Conservation (phyloP, 1,140 invertebrate genomes). For the Sycophaga agraensis region DNA sequence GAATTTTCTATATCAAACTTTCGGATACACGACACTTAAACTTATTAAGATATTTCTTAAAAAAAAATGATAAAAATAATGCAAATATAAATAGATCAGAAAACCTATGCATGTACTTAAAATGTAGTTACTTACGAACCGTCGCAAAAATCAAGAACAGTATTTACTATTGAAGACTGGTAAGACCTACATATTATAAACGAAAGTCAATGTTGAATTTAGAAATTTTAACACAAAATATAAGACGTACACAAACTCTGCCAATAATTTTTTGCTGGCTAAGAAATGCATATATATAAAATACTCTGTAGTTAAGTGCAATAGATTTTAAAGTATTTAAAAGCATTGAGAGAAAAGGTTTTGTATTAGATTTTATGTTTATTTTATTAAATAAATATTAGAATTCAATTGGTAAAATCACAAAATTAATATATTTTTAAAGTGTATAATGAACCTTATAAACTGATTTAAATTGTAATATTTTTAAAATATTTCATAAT, state of each 20-base stretch:
- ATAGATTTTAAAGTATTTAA: slow-evolving; percentile 9
- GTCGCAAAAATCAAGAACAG: neutral
- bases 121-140: neutral
- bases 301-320: neutral
- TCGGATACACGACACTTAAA: neutral
- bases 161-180: slow-evolving; percentile 14
- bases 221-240: slow-evolving; percentile 13
- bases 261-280: neutral
- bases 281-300: neutral
- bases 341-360: neutral
- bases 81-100: neutral
- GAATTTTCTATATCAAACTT: slow-evolving; percentile 6
- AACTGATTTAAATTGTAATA: too few relatives aligned
- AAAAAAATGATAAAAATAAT: neutral
- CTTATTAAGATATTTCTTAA: neutral
- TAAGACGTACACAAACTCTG: neutral
- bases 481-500: too few relatives aligned
- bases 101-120: neutral
- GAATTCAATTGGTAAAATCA: too few relatives aligned
- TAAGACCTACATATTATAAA: slow-evolving; percentile 3
- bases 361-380: neutral
- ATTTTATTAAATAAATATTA: too few relatives aligned
- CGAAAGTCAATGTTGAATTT: slow-evolving; percentile 9
- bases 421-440: too few relatives aligned
- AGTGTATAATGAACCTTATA: too few relatives aligned